Base-by-base conservation (phyloP, 2,888 invertebrate genomes). In the Cyclophora albipunctata region DNA sequence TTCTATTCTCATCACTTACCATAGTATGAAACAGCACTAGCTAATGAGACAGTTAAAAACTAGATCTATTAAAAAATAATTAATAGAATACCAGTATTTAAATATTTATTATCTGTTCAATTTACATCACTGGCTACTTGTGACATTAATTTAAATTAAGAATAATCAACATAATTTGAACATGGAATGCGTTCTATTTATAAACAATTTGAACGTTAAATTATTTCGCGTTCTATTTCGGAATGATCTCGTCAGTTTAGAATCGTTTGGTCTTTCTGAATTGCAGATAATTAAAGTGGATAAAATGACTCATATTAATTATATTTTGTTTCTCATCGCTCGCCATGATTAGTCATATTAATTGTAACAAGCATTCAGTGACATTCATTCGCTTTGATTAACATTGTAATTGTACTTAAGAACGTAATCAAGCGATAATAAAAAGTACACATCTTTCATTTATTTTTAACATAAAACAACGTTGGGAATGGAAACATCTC, bases 401-500 rank as follows among this genome's bases (percentile, higher is more conserved):
- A 72, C 68, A 66, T 65, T 67, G 62, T 66, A 65, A 75, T 72
- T 71, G 61, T 59, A 58, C 63, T 52, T 51, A 48, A 58, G 57
- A 59, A 64, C 45, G 57, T 58, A 62, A 62, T 64, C 62, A 55
- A 53, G 50, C 46, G 49, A 57, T 48, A 53, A 43, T 60, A 47
- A 59, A 61, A 58, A 66, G 48, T 54, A 43, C 33, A 7, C 20
- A 52, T 52, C 49, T 48, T 50, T 45, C 40, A 44, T 62, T 61
- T 62, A 67, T 65, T 71, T 71, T 72, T 66, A 59, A 67, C 64
- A 71, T 69, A 65, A 71, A 71, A 69, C 43, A 54, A 63, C 67
- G 60, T 64, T 70, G 65, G 65, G 71, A 76, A 74, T 77, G 75
- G 73, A 75, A 78, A 75, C 81, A 80, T 81, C 81, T 79, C 78